Conservation (phyloP, 2,113 vertebrate species). For the Alligator sinensis region DNA sequence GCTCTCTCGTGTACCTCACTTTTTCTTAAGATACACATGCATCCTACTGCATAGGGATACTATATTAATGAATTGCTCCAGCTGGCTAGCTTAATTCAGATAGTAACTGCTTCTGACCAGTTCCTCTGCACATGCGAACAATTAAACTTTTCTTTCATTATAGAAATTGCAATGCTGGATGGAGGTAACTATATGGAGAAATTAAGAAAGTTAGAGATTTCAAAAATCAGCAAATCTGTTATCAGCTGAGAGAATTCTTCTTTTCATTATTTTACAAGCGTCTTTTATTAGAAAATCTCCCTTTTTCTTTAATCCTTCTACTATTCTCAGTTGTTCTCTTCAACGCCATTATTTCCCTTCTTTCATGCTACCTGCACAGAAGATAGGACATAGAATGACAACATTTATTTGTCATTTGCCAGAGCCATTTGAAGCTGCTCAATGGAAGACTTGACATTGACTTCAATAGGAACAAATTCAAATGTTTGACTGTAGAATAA, state of each 20-base stretch:
- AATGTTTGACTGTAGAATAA: not conserved
- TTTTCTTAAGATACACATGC: not conserved
- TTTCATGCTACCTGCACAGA: not conserved
- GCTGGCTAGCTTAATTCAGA: not conserved
- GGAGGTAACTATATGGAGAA: not conserved
- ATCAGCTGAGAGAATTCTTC: not conserved
- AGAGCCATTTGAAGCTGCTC: not conserved
- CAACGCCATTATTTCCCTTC: not conserved
- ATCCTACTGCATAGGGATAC: not conserved
- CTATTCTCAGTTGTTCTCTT: not conserved
- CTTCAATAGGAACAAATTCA: not conserved
- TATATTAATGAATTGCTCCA: not conserved
- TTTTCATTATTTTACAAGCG: slow-evolving; percentile 25
- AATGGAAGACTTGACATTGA: slow-evolving; percentile 12
- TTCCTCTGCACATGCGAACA: not conserved
- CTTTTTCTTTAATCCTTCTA: slow-evolving; percentile 11
- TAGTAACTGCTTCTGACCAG: not conserved
- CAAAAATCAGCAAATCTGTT: slow-evolving; percentile 25
- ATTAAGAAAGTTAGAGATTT: not conserved
- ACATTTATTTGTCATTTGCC: not conserved
- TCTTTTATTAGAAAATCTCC: not conserved
- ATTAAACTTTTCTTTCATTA: not conserved
- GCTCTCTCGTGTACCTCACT: not conserved
- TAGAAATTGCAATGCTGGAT: not conserved
- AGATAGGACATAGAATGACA: not conserved